Evolutionary conservation across 2,797 vertebrate genomes (phyloP), one percentile per base, ranked within the genome.

Genomic region (Percopsis omiscomaycus): DNA sequence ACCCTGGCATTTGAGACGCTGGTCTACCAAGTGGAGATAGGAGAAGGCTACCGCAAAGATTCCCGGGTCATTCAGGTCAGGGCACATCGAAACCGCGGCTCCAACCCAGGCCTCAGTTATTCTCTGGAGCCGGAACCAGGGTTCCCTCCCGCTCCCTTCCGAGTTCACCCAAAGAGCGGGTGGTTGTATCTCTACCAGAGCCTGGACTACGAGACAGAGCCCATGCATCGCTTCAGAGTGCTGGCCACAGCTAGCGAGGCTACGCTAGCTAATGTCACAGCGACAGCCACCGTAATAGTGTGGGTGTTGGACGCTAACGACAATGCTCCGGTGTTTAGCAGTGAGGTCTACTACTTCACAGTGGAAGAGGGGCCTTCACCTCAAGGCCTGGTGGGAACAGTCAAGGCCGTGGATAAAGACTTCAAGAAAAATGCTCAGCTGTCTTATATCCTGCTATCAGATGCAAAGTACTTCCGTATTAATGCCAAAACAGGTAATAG

Each of bases 251-350:
- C 74, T 37, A 75, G 13, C 0, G 84, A 85, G 2, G 61, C 73
- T 5, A 55, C 60, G 0, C 62, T 59, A 48, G 73, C 42, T 0
- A 81, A 78, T 22, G 58, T 76, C 68, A 94, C 88, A 0, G 92
- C 90, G n/a, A 92, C 90, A 59, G 85, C 96, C 9, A 89, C 85
- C 0, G 86, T 98, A 14, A 88, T 85, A 2, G 90, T 96, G 61
- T 91, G 86, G 27, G 91, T 98, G 54, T 81, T 94, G 83, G 96
- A 99, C 81, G 88, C 95, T 85, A 98, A 99, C 27, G 96, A 99
- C 81, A 94, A 97, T 51, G 68, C 88, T 32, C 96, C 96, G 0
- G 32, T 83, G 54, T 97, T 99, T 84, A 69, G 75, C 73, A 87
- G 3, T 0, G 81, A 91, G 9, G 79, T 59, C 27, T 93, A 94